phyloP scores from a whole-genome alignment of 2,113 vertebrate species.

The Ornithorhynchus anatinus region DNA sequence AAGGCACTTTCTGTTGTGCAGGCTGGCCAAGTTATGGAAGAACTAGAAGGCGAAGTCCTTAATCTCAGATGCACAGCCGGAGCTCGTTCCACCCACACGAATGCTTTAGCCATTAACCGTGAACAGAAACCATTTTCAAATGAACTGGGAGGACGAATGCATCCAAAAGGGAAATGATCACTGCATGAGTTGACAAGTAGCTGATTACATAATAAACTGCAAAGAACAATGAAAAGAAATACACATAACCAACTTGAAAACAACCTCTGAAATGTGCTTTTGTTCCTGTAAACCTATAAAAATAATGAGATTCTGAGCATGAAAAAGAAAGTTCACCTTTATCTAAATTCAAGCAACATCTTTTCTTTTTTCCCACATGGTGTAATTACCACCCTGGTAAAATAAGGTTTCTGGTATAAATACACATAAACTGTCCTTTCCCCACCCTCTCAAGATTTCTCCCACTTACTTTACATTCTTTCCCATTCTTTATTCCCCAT shows the following conservation, averaged over 20 bases:
- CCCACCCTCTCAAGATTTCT: too few relatives aligned
- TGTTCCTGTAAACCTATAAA: neutral
- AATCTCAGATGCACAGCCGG: slow-evolving; percentile 35
- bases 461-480: too few relatives aligned
- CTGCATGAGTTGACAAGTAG: slow-evolving; percentile 14
- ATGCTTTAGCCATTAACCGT: slow-evolving; percentile 45
- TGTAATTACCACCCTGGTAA: too few relatives aligned
- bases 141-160: slow-evolving; percentile 17
- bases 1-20: slow-evolving; percentile 25
- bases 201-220: slow-evolving; percentile 2
- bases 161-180: slow-evolving; percentile 24
- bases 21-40: slow-evolving; percentile 32
- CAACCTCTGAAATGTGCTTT: neutral
- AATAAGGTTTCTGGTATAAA: too few relatives aligned
- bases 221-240: slow-evolving; percentile 9
- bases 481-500: too few relatives aligned
- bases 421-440: too few relatives aligned
- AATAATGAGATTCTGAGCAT: neutral
- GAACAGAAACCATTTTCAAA: slow-evolving; percentile 34
- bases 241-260: neutral
- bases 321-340: neutral
- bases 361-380: neutral
- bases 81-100: slow-evolving; percentile 40
- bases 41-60: slow-evolving; percentile 19
- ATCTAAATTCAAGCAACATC: too few relatives aligned